These are phyloP conservation scores for Chaenodraco wilsoni DNA, from an alignment of 2,797 vertebrate species.

Conservation along the genomic window DNA sequence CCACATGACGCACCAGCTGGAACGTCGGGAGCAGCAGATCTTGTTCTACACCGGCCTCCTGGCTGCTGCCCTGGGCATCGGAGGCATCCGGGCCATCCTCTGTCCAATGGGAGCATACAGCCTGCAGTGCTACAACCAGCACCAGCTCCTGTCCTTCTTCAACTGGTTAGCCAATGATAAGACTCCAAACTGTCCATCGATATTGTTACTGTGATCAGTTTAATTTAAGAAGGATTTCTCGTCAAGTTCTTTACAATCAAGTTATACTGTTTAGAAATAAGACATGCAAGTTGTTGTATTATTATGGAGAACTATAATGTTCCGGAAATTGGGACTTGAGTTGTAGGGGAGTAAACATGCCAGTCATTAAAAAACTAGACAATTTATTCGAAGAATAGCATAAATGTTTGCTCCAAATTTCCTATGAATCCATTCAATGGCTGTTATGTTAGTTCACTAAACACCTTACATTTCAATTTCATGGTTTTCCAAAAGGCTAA, in stretches of 20 bases:
- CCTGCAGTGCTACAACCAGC: conserved; percentile 83
- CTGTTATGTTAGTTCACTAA: too few relatives aligned
- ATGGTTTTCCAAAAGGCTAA: too few relatives aligned
- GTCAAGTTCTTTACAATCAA: not conserved
- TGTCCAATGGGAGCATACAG: conserved; percentile 87
- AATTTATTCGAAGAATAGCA: not conserved
- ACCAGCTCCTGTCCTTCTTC: conserved; percentile 89
- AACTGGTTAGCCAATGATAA: conserved; percentile 57
- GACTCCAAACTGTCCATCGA: not conserved
- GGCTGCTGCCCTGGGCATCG: conserved; percentile 87
- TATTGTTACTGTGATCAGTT: not conserved
- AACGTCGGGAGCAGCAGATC: conserved; percentile 83
- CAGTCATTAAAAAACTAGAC: too few relatives aligned
- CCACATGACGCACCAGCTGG: conserved; percentile 82
- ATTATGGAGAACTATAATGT: not conserved
- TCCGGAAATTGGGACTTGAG: too few relatives aligned
- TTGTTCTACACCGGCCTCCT: conserved; percentile 89
- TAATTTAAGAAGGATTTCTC: not conserved
- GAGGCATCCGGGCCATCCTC: conserved; percentile 90
- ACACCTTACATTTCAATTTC: too few relatives aligned
- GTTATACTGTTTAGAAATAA: not conserved
- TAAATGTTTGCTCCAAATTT: not conserved
- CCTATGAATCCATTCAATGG: not conserved
- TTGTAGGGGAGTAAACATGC: too few relatives aligned
- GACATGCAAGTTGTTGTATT: not conserved